A percentile compares a stretch with the other conserved stretches of the same genome.
These are phyloP conservation scores for Zeugodacus cucurbitae DNA, from an alignment of 1,140 invertebrate species.

Conservation along the genomic window DNA sequence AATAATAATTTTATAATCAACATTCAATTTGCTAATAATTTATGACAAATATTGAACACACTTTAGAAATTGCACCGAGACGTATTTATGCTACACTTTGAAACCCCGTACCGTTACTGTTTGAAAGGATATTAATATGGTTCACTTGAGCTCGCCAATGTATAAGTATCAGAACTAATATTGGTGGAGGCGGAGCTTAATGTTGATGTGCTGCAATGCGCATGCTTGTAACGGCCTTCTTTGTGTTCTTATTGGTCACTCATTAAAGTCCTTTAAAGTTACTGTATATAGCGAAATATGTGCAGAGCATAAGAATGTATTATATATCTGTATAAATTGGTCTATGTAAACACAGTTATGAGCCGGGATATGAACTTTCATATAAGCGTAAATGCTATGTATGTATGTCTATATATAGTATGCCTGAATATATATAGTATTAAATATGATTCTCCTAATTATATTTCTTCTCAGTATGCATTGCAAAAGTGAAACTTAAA, in stretches of 20 bases:
- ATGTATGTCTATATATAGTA: not conserved
- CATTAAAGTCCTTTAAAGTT: not conserved
- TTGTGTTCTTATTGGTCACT: not conserved
- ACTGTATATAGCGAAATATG: not conserved
- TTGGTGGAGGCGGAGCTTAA: not conserved
- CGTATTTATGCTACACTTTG: not conserved
- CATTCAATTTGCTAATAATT: not conserved
- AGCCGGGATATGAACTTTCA: too few relatives aligned
- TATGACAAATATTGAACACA: not conserved
- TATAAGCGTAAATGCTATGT: not conserved
- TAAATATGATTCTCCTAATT: too few relatives aligned
- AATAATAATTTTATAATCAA: not conserved
- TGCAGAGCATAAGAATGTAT: not conserved
- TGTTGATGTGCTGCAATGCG: not conserved
- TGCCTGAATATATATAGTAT: not conserved
- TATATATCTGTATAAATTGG: too few relatives aligned
- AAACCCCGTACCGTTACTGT: not conserved
- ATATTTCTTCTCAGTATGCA: too few relatives aligned
- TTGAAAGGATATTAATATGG: not conserved
- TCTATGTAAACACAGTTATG: not conserved
- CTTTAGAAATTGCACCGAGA: not conserved
- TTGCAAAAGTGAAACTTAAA: too few relatives aligned
- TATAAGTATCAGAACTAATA: not conserved
- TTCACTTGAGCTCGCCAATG: not conserved
- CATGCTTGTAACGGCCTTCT: not conserved